These are phyloP conservation scores for Lepidotrigona ventralis DNA, from an alignment of 1,140 invertebrate genomes.

Conservation along the genomic window DNA sequence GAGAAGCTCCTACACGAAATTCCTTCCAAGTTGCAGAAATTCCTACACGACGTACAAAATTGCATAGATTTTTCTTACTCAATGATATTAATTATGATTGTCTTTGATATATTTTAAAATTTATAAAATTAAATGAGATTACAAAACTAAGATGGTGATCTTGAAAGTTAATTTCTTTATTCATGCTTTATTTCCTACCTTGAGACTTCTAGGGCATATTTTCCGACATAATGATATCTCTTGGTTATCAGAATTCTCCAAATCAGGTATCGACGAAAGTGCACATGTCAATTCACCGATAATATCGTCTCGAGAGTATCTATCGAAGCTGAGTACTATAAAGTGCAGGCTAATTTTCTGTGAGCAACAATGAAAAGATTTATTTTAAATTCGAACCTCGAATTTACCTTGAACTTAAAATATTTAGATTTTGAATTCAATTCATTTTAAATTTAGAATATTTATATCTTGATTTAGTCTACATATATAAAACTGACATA, in stretches of 20 bases:
- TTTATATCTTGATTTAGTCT: not conserved
- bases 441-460: not conserved
- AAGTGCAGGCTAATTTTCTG: slow-evolving; percentile 94
- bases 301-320: slow-evolving; percentile 97
- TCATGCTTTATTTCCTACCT: slow-evolving; percentile 81
- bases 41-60: not conserved
- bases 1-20: too few relatives aligned
- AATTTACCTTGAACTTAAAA: not conserved
- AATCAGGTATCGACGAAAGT: slow-evolving; percentile 86
- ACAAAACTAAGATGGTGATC: not conserved
- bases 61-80: not conserved
- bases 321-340: slow-evolving; percentile 97
- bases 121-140: not conserved
- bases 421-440: not conserved
- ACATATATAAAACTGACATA: too few relatives aligned
- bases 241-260: slow-evolving; percentile 89
- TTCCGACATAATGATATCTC: slow-evolving; percentile 89
- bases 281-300: slow-evolving; percentile 97
- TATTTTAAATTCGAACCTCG: not conserved
- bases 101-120: not conserved
- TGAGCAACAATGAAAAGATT: slow-evolving; percentile 56
- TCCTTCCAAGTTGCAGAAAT: not conserved
- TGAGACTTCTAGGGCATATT: slow-evolving; percentile 92
- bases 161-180: not conserved
- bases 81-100: not conserved